phyloP scores from a whole-genome alignment of 2,888 invertebrate species.

The Tetragonula carbonaria region DNA sequence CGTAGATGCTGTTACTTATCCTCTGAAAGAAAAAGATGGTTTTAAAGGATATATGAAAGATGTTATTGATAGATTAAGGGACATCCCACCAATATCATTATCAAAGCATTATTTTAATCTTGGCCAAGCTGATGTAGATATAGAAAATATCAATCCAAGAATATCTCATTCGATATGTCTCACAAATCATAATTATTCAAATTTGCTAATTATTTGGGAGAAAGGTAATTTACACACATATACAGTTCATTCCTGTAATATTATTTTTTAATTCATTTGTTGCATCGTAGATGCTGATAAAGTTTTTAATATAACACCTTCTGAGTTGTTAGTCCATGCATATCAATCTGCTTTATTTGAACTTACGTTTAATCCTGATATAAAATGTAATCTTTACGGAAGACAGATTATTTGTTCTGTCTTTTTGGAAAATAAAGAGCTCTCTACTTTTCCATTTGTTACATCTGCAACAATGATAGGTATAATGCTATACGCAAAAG shows the following conservation, averaged over 20 bases:
- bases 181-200: conserved; percentile 70
- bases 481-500: conserved; percentile 15
- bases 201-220: conserved; percentile 73
- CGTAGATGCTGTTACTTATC: conserved; percentile 13
- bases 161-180: conserved; percentile 69
- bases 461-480: conserved; percentile 53
- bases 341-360: conserved; percentile 57
- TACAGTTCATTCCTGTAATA: neutral
- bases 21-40: conserved; percentile 56
- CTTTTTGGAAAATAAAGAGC: conserved; percentile 16
- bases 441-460: conserved; percentile 42
- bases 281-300: conserved; percentile 42
- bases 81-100: conserved; percentile 75
- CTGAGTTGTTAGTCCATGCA: conserved; percentile 21
- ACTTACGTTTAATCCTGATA: conserved; percentile 52
- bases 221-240: conserved; percentile 64
- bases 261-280: neutral
- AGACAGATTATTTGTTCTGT: conserved; percentile 47
- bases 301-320: conserved; percentile 53
- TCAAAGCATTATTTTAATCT: conserved; percentile 80
- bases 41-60: conserved; percentile 79
- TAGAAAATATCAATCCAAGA: conserved; percentile 35
- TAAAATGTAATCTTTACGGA: conserved; percentile 41
- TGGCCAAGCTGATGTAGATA: conserved; percentile 69
- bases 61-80: conserved; percentile 50